Evolutionary conservation across 2,888 invertebrate genomes (phyloP).

Genomic region (Caenorhabditis sp.): DNA sequence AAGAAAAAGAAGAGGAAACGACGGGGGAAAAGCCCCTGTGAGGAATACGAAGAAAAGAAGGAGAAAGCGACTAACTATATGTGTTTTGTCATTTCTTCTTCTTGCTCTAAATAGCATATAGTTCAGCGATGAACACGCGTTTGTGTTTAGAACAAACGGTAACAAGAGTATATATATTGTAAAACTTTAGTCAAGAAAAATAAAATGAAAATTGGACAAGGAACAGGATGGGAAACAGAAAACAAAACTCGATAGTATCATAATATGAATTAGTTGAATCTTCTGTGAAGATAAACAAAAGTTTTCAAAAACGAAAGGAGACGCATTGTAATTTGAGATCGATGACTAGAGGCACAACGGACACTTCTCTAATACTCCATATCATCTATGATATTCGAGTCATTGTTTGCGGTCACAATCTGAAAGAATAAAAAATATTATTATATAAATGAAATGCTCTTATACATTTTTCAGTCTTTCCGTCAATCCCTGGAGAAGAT

Average conservation of each 20-base stretch:
- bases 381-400: constrained; percentile 25
- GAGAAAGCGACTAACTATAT: constrained; percentile 53
- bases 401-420: constrained; percentile 53
- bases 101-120: constrained; percentile 21
- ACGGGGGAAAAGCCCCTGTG: constrained; percentile 52
- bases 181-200: background rate
- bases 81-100: constrained; percentile 48
- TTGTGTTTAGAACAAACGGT: background rate
- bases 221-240: background rate
- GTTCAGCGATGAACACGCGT: constrained; percentile 46
- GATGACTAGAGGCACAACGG: constrained; percentile 5
- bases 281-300: constrained; percentile 43
- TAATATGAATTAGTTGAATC: constrained; percentile 24
- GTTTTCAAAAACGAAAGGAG: too few species aligned
- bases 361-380: constrained; percentile 47
- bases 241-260: constrained; percentile 6
- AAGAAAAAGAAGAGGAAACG: constrained; percentile 45
- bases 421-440: background rate
- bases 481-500: constrained; percentile 67
- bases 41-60: constrained; percentile 12
- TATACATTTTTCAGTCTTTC: constrained; percentile 59
- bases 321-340: constrained; percentile 54
- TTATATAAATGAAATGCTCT: background rate
- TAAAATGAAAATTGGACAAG: background rate
- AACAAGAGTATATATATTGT: background rate